Base-by-base conservation (phyloP, 92 coral and sea anemone species). In the Palythoa grandiflora region DNA sequence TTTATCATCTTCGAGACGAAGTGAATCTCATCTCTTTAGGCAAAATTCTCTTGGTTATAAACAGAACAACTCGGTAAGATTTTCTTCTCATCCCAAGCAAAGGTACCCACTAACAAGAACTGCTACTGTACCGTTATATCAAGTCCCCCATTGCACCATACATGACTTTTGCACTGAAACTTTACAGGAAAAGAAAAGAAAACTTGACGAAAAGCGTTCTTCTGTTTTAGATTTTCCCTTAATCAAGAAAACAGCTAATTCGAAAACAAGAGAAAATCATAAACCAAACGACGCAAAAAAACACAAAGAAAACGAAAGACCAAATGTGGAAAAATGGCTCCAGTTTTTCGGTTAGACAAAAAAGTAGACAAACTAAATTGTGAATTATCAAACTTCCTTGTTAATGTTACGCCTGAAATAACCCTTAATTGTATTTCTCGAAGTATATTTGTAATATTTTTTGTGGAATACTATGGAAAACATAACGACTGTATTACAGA, bases 261-360 rank as follows among this genome's bases (percentile, higher is more conserved):
- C 73, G 4, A 80, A 39, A 19, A 20, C 38, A 5, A 70, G 17
- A 38, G 47, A 70, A 6, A n/a, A 63, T 63, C 28, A 21, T 63
- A 3, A 7, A 63, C 37, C 70, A 63, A 20, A 35, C 13, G 28
- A 19, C 8, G 16, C 53, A 19, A 44, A 6, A 65, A 38, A 7
- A 8, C 3, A n/a, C 28, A 63, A 38, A 16, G 55, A 80, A 80
- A 80, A 63, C 11, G 39, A 65, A 9, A 12, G n/a, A 65, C 85
- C 61, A 15, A 61, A 61, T 17, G 12, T 80, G 19, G 85, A 80
- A 60, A 80, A 47, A 21, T 80, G 85, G 85, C 11, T 80, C 74
- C 74, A 80, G 73, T 80, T 80, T 6, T 80, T 80, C 19, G 85
- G 85, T 40, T 80, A 80, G 73, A 65, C 84, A 80, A n/a, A 79